Percentiles rank a stretch among this genome's conserved stretches.
Evolutionary conservation across 2,113 vertebrate species (phyloP).

Genomic region (Atractosteus spatula): DNA sequence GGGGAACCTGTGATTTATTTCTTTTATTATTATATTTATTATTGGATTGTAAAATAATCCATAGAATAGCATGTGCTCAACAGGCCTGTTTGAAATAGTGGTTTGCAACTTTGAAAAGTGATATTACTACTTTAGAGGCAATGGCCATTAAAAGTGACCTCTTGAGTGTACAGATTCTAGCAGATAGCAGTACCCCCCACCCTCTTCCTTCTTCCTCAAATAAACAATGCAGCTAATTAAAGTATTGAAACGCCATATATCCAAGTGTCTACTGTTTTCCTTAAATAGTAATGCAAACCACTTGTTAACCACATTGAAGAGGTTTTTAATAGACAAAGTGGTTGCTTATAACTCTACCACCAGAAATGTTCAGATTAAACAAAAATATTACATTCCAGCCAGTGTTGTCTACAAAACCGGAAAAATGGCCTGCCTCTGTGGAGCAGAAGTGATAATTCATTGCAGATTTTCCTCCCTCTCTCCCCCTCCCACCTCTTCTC

Average conservation of each 20-base stretch:
- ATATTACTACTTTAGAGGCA: too few species aligned
- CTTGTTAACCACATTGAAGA: slow-evolving; percentile 41
- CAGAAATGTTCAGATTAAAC: slow-evolving; percentile 42
- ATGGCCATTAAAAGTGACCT: too few species aligned
- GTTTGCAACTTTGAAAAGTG: too few species aligned
- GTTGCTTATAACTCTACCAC: slow-evolving; percentile 34
- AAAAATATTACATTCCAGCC: slow-evolving; percentile 37
- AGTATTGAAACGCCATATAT: slow-evolving; percentile 5
- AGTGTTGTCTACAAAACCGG: slow-evolving; percentile 42
- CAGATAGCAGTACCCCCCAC: neutral
- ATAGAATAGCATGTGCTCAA: too few species aligned
- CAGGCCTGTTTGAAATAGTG: too few species aligned
- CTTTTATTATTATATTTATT: too few species aligned
- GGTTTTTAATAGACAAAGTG: slow-evolving; percentile 29
- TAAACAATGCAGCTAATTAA: neutral
- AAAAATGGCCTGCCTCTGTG: slow-evolving; percentile 42
- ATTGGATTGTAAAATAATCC: too few species aligned
- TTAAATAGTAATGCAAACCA: slow-evolving; percentile 37
- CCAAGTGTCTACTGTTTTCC: slow-evolving; percentile 28
- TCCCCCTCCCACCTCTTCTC: slow-evolving; percentile 12
- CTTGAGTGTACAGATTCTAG: neutral
- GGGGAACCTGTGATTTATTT: too few species aligned
- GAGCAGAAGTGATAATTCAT: slow-evolving; percentile 40
- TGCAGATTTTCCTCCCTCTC: slow-evolving; percentile 35
- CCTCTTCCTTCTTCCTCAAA: neutral